Evolutionary conservation across 2,888 invertebrate genomes (phyloP), one percentile per base, ranked within the genome.

Genomic region (Dynastes tityus): DNA sequence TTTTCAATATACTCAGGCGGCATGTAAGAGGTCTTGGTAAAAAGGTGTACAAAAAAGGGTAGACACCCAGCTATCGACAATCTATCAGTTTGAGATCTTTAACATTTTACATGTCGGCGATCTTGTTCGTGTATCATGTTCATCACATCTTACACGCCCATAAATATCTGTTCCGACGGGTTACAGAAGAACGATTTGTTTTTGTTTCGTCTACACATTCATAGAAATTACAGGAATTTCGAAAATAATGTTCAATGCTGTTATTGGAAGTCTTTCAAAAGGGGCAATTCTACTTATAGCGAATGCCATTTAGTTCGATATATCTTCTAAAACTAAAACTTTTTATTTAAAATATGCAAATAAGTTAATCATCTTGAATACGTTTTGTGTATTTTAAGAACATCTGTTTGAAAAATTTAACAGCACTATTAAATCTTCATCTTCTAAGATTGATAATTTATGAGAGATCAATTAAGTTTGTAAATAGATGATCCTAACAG

Each of bases 1-100:
- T 51, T 70, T 70, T 53, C 37, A 51, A 55, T 70, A 53, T 53
- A 13, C 27, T 22, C 27, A 27, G 45, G 51, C 70, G 70, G 70
- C 70, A 70, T 70, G 70, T 53, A n/a, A 45, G 40, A 70, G 29
- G 53, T 53, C 37, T 70, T 32, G 45, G 37, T 70, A 70, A 55
- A 29, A 55, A 70, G 32, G 53, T 11, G 53, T 40, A 9, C 9
- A 70, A 51, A 70, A 70, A 70, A 70, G 53, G 53, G 70, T 49
- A 70, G 70, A 55, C 53, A 70, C 53, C 29, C 70, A 70, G 70
- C 16, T 70, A 70, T 70, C 70, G 70, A 29, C 32, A 45, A 53
- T 53, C 70, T 70, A 70, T 51, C 70, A 70, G 70, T n/a, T 53
- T 9, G 32, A 55, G 32, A 70, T 70, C 70, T 53, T 70, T 70